Percentiles rank a stretch among this genome's conserved stretches.
Conservation (phyloP, 2,888 invertebrate species). For the Caenorhabditis becei region DNA sequence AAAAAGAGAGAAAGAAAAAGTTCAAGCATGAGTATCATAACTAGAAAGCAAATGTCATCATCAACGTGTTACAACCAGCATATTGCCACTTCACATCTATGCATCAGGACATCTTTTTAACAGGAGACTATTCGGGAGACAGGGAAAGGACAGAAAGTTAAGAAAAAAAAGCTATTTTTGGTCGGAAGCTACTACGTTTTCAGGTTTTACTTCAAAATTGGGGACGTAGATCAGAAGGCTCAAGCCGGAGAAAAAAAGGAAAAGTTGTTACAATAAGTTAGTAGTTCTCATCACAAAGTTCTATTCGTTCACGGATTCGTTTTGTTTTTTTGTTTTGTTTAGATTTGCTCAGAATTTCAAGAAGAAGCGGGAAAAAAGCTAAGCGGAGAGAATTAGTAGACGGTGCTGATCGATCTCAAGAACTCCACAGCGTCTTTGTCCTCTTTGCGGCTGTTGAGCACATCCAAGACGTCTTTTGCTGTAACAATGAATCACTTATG, state of each 20-base stretch:
- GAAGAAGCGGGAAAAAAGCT: background rate
- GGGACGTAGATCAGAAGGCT: background rate
- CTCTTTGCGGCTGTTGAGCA: slow-evolving; percentile 78
- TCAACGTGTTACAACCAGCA: slow-evolving; percentile 42
- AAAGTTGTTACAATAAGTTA: background rate
- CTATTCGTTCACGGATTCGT: slow-evolving; percentile 42
- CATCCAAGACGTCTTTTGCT: slow-evolving; percentile 76
- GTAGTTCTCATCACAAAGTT: slow-evolving; percentile 36
- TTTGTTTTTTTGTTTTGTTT: background rate
- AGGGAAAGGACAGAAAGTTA: background rate
- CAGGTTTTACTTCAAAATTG: background rate
- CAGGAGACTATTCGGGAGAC: background rate
- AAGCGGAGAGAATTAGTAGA: slow-evolving; percentile 42
- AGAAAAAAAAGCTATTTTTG: slow-evolving; percentile 31
- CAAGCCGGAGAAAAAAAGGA: slow-evolving; percentile 1
- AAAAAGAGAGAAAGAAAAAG: slow-evolving; percentile 3
- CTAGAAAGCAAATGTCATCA: slow-evolving; percentile 49
- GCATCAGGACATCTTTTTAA: slow-evolving; percentile 41
- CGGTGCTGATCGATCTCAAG: slow-evolving; percentile 72
- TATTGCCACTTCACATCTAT: slow-evolving; percentile 41
- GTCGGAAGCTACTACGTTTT: slow-evolving; percentile 31
- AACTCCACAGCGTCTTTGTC: slow-evolving; percentile 81
- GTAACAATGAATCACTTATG: slow-evolving; percentile 40
- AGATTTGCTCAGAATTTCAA: no score
- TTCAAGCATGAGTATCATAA: slow-evolving; percentile 33